Evolutionary conservation across 1,140 invertebrate species (phyloP).

Genomic region (Charaxes varanes): DNA sequence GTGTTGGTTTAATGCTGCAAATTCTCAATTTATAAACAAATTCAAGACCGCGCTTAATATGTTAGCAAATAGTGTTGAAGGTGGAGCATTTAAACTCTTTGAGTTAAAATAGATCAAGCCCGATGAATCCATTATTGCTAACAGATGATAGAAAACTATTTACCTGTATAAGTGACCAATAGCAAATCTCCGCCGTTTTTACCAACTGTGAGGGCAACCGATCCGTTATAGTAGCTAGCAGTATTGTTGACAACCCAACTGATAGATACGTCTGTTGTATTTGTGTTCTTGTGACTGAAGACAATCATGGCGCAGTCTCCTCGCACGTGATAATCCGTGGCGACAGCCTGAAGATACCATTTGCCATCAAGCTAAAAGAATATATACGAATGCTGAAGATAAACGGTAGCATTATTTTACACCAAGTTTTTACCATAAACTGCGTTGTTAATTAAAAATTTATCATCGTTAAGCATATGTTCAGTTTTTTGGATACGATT

Average conservation of each 20-base stretch:
- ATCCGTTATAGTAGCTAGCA: constrained; percentile 49
- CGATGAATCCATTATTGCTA: too few species aligned
- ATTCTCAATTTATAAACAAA: too few species aligned
- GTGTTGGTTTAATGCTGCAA: too few species aligned
- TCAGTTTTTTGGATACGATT: too few species aligned
- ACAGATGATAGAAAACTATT: constrained; percentile 1
- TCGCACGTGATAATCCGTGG: constrained; percentile 39
- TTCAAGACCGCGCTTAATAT: too few species aligned
- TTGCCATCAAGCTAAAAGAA: constrained; percentile 43
- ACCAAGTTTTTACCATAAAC: too few species aligned
- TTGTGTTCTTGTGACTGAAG: constrained; percentile 50
- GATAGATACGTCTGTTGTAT: constrained; percentile 52
- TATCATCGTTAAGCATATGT: too few species aligned
- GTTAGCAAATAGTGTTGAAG: too few species aligned
- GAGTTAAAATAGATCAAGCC: constrained; percentile 1
- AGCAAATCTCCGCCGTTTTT: constrained; percentile 47
- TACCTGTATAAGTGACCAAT: constrained; percentile 52
- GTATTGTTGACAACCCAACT: constrained; percentile 54
- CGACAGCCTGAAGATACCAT: constrained; percentile 50
- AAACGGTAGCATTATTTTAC: too few species aligned
- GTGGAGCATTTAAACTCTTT: background rate
- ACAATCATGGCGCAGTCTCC: constrained; percentile 51
- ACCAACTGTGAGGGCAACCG: constrained; percentile 43
- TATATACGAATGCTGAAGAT: too few species aligned
- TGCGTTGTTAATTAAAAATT: background rate